phyloP scores from a whole-genome alignment of 2,113 vertebrate genomes.

The Callopanchax toddi region DNA sequence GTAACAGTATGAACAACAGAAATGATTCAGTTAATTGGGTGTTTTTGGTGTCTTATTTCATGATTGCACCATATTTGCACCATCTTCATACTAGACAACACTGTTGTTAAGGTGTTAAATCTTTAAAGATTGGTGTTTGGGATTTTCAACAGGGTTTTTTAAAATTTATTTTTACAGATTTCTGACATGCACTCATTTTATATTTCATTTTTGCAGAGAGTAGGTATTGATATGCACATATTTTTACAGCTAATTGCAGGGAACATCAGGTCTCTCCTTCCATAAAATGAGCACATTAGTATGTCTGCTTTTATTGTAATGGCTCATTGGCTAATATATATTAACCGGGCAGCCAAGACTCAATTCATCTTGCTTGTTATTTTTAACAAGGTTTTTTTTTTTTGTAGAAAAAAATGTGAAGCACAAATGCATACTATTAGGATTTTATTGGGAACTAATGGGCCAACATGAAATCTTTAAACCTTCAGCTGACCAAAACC shows the following conservation, averaged over 20 bases:
- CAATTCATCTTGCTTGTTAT: neutral
- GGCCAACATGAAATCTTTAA: too few relatives aligned
- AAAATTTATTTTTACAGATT: neutral
- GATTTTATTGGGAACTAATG: too few relatives aligned
- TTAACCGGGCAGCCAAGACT: neutral
- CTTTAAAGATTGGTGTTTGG: neutral
- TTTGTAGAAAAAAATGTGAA: neutral
- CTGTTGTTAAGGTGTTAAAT: neutral
- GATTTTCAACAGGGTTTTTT: neutral
- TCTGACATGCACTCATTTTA: neutral
- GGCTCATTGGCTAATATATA: neutral
- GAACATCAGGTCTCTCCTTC: neutral
- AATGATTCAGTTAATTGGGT: constrained; percentile 9
- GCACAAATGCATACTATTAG: too few relatives aligned
- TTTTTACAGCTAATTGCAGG: neutral
- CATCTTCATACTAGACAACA: neutral
- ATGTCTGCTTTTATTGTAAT: neutral
- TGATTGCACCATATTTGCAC: constrained; percentile 19
- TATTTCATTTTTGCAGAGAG: neutral
- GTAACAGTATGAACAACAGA: neutral
- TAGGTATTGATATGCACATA: neutral
- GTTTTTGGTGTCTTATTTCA: neutral
- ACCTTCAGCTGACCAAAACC: too few relatives aligned
- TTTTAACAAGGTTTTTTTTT: neutral
- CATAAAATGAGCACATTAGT: neutral